A percentile compares a stretch with the other conserved stretches of the same genome.
phyloP scores from a whole-genome alignment of 1,140 invertebrate species.

The honey bee (Apis mellifera) region Amel_HAv3.1 CM009933.2:8629001-8629500 shows the following conservation, averaged over 20 bases:
- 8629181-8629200: too few relatives aligned
- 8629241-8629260: not conserved
- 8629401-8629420: not conserved
- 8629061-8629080: too few relatives aligned
- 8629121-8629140: too few relatives aligned
- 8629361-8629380: not conserved
- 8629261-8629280: too few relatives aligned
- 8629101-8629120: too few relatives aligned
- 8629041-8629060: too few relatives aligned
- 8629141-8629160: too few relatives aligned
- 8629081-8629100: too few relatives aligned
- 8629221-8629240: not conserved
- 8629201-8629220: too few relatives aligned
- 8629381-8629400: not conserved
- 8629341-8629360: not conserved
- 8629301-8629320: not conserved
- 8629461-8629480: not conserved
- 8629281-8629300: not conserved
- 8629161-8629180: too few relatives aligned
- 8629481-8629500: not conserved
- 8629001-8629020: too few relatives aligned
- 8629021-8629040: too few relatives aligned
- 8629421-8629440: not conserved
- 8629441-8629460: not conserved
- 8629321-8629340: not conserved